Evolutionary conservation across 2,113 vertebrate species (phyloP), one percentile per base, ranked within the genome.

Genomic region (Dolichotis patagonum): DNA sequence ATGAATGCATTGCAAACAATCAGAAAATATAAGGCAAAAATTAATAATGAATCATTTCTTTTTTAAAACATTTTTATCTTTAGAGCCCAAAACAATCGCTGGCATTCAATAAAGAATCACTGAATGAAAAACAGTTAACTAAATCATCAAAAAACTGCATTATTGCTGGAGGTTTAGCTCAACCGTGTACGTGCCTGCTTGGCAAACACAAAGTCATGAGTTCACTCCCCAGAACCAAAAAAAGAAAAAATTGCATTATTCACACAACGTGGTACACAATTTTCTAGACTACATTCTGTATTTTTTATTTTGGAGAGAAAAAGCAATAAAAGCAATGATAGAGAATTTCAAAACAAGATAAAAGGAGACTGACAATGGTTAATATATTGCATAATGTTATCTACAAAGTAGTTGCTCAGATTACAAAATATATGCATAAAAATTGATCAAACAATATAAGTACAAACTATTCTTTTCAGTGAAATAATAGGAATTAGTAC

Each of bases 91-190:
- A 94, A 75, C 17, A 89, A 69, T 54, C 22, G 2, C 77, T 77
- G 24, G 38, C 13, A 58, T 24, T 86, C 73, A 52, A 75, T 73
- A 73, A 96, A 49, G 38, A 60, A 87, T 83, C 78, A 69, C 20
- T 85, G 24, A 85, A 86, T 83, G n/a, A 93, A 52, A 11, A 85
- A 7, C 16, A 78, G 75, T 75, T 62, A 90, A 46, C 41, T 60
- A 93, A 95, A 83, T 90, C n/a, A 71, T 49, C 43, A 85, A 73
- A 67, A 67, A 95, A 94, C 62, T 63, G n/a, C 41, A 78, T 26
- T 77, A 24, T 80, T 93, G 49, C 49, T 9, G 9, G 49, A 7
- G 49, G 49, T 52, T 52, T 52, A 52, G 49, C 49, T 11, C 49
- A 10, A 1, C 49, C 6, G 49, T 8, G 49, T 52, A 52, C 6